Conservation (phyloP, 2,888 invertebrate species). For the Aspidiotus rigidus region DNA sequence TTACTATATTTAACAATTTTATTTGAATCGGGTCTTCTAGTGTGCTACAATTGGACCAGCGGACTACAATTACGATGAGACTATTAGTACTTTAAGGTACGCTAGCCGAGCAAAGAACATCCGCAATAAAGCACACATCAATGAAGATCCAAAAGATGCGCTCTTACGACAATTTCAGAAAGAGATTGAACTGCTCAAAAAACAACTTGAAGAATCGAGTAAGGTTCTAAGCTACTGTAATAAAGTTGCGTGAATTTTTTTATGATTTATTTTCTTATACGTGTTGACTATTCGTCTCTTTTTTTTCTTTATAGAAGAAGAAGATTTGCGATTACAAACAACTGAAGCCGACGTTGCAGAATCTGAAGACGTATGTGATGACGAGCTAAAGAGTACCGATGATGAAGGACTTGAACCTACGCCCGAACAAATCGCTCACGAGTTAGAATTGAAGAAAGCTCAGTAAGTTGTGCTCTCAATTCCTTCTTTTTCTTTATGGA, state of each 20-base stretch:
- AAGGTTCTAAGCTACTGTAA: not conserved
- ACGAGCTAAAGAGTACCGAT: conserved; percentile 39
- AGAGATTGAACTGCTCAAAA: conserved; percentile 85
- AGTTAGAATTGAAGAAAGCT: conserved; percentile 52
- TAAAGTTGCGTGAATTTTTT: not conserved
- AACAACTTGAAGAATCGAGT: conserved; percentile 66
- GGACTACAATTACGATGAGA: conserved; percentile 92
- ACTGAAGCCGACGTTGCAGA: too few species aligned
- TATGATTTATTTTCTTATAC: not conserved
- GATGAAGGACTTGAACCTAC: conserved; percentile 46
- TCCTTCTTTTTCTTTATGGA: too few species aligned
- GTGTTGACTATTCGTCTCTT: not conserved
- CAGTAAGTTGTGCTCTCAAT: conserved; percentile 15
- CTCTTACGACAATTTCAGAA: conserved; percentile 89
- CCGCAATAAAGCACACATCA: conserved; percentile 88
- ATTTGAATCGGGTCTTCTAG: conserved; percentile 45
- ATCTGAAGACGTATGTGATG: not conserved
- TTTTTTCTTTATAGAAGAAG: conserved; percentile 2
- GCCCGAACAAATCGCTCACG: conserved; percentile 44
- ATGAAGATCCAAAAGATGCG: conserved; percentile 96
- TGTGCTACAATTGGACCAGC: conserved; percentile 97
- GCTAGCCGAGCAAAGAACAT: conserved; percentile 97
- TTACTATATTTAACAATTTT: not conserved
- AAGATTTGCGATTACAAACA: not conserved
- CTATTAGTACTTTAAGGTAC: conserved; percentile 90